Evolutionary conservation across 2,888 invertebrate species (phyloP), one percentile per base, ranked within the genome.

Genomic region (Philaethria dido): DNA sequence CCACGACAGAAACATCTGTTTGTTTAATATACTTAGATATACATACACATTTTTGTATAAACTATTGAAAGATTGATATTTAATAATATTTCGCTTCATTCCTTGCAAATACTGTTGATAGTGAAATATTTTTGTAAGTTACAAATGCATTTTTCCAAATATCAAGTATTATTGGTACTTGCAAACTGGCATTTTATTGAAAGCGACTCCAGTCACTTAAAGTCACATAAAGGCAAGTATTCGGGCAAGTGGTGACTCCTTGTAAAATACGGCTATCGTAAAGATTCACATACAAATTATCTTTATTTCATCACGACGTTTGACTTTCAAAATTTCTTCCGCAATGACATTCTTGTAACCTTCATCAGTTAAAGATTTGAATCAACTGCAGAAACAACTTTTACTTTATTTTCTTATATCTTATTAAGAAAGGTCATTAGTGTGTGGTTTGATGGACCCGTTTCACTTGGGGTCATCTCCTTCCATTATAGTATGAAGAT

Each of bases 391-490:
- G 47, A 59, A 55, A 63, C 68, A 60, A 68, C 68, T 68, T 70
- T 70, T 69, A 70, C 70, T 70, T 66, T 65, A 62, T 45, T 61
- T 65, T 59, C 44, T 50, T 66, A 59, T 20, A 29, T 59, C 50
- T 59, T 60, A 69, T 66, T 63, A 60, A 65, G 68, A 44, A 54
- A 39, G 52, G 52, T 44, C 65, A 52, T 50, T 29, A 65, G 25
- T 50, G 33, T 61, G 59, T 50, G 48, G 54, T 63, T 63, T 55
- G 60, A 33, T 60, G 45, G 44, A 36, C 16, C 14, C 52, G 52
- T 25, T 62, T 55, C 42, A 33, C 45, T 45, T 42, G 16, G 57
- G 57, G 57, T 57, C 57, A 48, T 59, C 39, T 59, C 39, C 18
- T 60, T 18, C 33, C 29, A 47, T 60, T 33, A 60, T 47, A 48